phyloP scores from a whole-genome alignment of 2,113 vertebrate genomes.

The Urocynchramus pylzowi region DNA sequence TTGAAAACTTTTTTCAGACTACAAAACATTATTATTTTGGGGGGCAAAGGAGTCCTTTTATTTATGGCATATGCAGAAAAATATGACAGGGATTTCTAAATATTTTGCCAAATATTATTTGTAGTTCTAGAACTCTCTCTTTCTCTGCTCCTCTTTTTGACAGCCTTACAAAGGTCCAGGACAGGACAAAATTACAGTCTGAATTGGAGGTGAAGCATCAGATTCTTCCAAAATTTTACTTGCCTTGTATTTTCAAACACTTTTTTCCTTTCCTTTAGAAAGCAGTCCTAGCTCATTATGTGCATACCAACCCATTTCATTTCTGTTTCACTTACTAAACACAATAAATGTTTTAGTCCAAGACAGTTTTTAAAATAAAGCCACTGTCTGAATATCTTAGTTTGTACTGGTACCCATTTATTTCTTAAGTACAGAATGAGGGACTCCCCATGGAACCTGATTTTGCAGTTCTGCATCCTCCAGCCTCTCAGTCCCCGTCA shows the following conservation, averaged over 20 bases:
- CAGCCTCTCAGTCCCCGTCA: background rate
- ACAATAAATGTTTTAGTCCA: background rate
- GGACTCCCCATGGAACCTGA: background rate
- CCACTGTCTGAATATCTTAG: background rate
- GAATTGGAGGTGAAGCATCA: background rate
- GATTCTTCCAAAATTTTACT: background rate
- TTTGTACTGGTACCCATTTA: background rate
- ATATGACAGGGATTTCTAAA: background rate
- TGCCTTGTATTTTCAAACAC: background rate
- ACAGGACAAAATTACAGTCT: background rate
- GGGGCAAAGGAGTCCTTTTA: accelerated
- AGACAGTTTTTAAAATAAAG: background rate
- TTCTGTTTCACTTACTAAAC: background rate
- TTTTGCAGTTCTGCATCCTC: background rate
- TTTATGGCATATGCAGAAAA: background rate
- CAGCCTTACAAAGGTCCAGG: background rate
- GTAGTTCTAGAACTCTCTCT: background rate
- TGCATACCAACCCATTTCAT: background rate
- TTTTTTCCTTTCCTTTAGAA: background rate
- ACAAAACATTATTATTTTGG: background rate
- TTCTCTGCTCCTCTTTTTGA: background rate
- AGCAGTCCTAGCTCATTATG: background rate
- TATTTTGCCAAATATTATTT: background rate
- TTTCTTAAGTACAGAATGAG: background rate
- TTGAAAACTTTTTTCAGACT: background rate